Conservation (phyloP, 2,888 invertebrate genomes). For the Thymelicus sylvestris region DNA sequence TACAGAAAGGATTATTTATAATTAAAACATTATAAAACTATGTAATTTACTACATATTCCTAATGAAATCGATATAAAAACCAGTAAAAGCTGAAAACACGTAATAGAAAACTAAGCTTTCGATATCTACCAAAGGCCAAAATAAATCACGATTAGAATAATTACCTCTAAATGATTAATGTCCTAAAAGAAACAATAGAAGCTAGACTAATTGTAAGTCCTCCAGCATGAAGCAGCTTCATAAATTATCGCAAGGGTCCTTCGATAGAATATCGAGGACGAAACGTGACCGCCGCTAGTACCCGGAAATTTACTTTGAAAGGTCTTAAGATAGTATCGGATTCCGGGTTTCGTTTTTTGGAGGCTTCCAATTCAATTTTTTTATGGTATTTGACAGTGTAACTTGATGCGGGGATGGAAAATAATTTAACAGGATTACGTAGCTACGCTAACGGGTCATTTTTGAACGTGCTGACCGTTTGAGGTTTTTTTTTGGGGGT, state of each 20-base stretch:
- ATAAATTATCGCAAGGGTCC: conserved; percentile 56
- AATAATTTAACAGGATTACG: background rate
- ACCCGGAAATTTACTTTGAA: conserved; percentile 27
- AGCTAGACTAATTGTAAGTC: conserved; percentile 52
- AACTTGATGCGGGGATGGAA: background rate
- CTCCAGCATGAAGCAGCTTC: conserved; percentile 53
- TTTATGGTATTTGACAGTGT: background rate
- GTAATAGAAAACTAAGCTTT: no score
- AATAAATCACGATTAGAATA: no score
- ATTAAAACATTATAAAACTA: no score
- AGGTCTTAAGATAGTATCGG: conserved; percentile 32
- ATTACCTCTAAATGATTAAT: no score
- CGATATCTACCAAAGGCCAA: no score
- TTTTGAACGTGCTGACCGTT: no score
- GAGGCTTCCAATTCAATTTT: conserved; percentile 3
- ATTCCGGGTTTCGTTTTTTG: conserved; percentile 5
- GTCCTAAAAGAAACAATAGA: conserved; percentile 34
- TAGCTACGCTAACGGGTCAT: no score
- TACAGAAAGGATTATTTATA: no score
- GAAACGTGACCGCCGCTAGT: conserved; percentile 53
- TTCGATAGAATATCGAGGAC: conserved; percentile 62
- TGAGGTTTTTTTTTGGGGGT: no score
- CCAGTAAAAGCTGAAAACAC: no score
- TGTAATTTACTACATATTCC: no score
- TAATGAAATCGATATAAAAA: no score